A percentile compares a stretch with the other conserved stretches of the same genome.
These are phyloP conservation scores for Thereva unica DNA, from an alignment of 2,888 invertebrate genomes.

Conservation along the genomic window DNA sequence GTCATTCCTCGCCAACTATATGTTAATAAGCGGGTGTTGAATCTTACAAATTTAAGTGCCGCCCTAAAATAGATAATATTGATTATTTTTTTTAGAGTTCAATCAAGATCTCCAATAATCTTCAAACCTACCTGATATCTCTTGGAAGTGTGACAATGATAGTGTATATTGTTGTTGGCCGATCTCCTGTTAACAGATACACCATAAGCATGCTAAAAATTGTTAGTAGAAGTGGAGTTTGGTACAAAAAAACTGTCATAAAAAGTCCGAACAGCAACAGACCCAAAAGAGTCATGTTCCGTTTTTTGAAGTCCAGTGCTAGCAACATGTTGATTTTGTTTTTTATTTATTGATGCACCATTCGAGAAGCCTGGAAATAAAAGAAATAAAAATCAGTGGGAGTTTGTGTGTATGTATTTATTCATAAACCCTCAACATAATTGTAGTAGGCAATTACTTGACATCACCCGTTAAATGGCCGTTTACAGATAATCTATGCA, in stretches of 20 bases:
- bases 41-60: constrained; percentile 59
- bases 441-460: no score
- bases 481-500: no score
- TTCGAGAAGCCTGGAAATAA: no score
- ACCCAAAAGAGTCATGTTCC: constrained; percentile 49
- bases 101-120: no score
- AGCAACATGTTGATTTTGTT: constrained; percentile 44
- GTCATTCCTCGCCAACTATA: constrained; percentile 63
- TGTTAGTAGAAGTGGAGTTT: constrained; percentile 48
- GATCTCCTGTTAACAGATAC: constrained; percentile 50
- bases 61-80: constrained; percentile 61
- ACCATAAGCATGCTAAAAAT: constrained; percentile 47
- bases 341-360: no score
- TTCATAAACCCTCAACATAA: no score
- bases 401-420: no score
- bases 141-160: constrained; percentile 49
- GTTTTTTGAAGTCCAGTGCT: constrained; percentile 52
- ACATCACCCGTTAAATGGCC: no score
- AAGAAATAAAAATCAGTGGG: no score
- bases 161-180: constrained; percentile 49
- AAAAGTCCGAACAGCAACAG: constrained; percentile 48
- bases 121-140: constrained; percentile 51
- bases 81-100: no score
- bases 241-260: constrained; percentile 44
- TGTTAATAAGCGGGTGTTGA: constrained; percentile 61